Base-by-base conservation (phyloP, 2,888 invertebrate genomes). In the Microctonus brassicae region DNA sequence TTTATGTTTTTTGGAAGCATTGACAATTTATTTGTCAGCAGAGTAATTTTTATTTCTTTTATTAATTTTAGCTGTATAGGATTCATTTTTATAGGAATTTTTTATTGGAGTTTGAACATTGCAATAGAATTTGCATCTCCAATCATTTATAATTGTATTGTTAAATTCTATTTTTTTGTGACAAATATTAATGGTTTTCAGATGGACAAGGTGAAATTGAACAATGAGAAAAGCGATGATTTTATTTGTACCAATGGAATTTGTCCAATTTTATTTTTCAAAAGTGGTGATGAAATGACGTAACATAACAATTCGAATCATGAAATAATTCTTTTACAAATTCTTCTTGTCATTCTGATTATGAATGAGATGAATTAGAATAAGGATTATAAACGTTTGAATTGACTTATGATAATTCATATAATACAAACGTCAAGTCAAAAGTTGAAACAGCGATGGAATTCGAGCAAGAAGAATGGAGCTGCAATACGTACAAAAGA, bases 1-100 rank as follows among this genome's bases (percentile, higher is more conserved):
- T 71, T 74, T 52, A 22, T 17, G 4, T 72, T 63, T 76, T 61
- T 67, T 69, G 75, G 79, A 77, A 81, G 78, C 78, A 79, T 78
- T 79, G 74, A 77, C 73, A 75, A 26, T 57, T 57, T 26, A 26
- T 57, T 57, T 57, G 57, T 57, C 26, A 26, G n/a, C 57, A n/a
- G n/a, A 57, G 7, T n/a, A 57, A 57, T n/a, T 17, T n/a, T 17
- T 47, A 47, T 4, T 17, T 17, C 5, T 47, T 4, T 17, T 47
- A n/a, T 7, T n/a, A 47, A n/a, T n/a, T 17, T 47, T 17, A 5
- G 17, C 1, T 47, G 20, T 47, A 7, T n/a, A 17, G 0, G 17
- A 20, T 47, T 17, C 4, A 17, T n/a, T 47, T 47, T 47, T 17
- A 9, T 4, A 47, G 6, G 1, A 17, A 47, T 47, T 29, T 5